Conservation (phyloP, 2,888 invertebrate species). For the Aethes cnicana region DNA sequence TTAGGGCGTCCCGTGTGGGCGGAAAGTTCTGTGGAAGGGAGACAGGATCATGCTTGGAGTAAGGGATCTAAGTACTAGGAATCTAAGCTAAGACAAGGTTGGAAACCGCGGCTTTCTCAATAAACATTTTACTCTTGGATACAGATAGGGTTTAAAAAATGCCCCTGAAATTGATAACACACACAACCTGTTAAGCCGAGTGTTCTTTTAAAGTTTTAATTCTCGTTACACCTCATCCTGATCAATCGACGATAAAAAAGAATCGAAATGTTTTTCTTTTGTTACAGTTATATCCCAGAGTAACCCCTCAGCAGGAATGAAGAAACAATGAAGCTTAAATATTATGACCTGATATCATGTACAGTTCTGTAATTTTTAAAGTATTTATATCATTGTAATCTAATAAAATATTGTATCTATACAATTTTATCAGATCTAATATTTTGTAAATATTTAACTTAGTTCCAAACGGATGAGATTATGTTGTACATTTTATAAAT, state of each 20-base stretch:
- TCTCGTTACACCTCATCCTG: too few species aligned
- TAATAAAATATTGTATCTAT: conserved; percentile 75
- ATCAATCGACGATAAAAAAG: too few species aligned
- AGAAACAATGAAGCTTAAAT: conserved; percentile 45
- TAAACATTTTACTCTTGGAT: not conserved
- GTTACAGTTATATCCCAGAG: conserved; percentile 85
- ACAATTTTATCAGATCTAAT: conserved; percentile 80
- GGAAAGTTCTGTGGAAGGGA: too few species aligned
- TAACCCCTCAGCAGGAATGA: conserved; percentile 81
- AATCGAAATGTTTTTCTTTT: conserved; percentile 40
- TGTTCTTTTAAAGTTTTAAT: too few species aligned
- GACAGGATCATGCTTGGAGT: too few species aligned
- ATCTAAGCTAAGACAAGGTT: too few species aligned
- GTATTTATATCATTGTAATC: conserved; percentile 79
- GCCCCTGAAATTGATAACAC: conserved; percentile 14
- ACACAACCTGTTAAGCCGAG: too few species aligned
- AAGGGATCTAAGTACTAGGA: too few species aligned
- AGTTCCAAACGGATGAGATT: conserved; percentile 80
- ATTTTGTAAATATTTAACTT: conserved; percentile 81
- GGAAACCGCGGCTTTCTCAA: too few species aligned
- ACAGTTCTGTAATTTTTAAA: conserved; percentile 77
- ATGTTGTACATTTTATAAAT: conserved; percentile 83
- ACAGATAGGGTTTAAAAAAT: not conserved
- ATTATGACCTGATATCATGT: conserved; percentile 69
- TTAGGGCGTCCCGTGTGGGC: too few species aligned